Evolutionary conservation across 2,888 invertebrate species (phyloP), one percentile per base, ranked within the genome.

Genomic region (Diogma glabrata): DNA sequence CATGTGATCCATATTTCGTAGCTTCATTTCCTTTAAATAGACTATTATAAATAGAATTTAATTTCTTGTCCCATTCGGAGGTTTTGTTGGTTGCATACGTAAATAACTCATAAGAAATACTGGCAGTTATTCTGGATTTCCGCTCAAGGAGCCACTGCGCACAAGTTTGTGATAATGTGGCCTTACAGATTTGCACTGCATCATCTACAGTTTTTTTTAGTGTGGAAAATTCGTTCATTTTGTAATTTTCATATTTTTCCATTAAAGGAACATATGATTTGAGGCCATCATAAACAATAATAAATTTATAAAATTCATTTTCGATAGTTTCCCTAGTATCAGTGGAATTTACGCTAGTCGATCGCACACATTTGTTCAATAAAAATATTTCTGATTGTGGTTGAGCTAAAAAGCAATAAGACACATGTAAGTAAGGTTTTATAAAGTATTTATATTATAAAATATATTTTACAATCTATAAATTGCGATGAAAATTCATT

Each of bases 181-280:
- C 24, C 12, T 23, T 24, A 16, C 47, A 47, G 22, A 47, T 38
- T 19, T 24, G 26, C n/a, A 26, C 47, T 47, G 47, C 33, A 47
- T 51, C 47, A 22, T 51, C 24, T 51, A 12, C 10, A 6, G 51
- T 33, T 22, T 33, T 33, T 12, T 20, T 36, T 14, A 47, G 22
- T 47, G 7, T 16, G 17, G 12, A 33, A 51, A 33, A 30, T 55
- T 52, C 57, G 57, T 49, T 23, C 57, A 10, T 55, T 55, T 69
- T 65, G 68, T 50, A 62, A 6, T 58, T 56, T 26, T 63, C 67
- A 28, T 70, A 70, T 53, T 61, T 17, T 36, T 4, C 14, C 36
- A 36, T 9, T 17, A 17, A 36, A 1, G 36, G 14, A 17, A 36
- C 14, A 36, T 17, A 36, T 36, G 3, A 4, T 9, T 17, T 17